Evolutionary conservation across 1,140 invertebrate genomes (phyloP), one percentile per base, ranked within the genome.

Genomic region (Drosophila melanica): DNA sequence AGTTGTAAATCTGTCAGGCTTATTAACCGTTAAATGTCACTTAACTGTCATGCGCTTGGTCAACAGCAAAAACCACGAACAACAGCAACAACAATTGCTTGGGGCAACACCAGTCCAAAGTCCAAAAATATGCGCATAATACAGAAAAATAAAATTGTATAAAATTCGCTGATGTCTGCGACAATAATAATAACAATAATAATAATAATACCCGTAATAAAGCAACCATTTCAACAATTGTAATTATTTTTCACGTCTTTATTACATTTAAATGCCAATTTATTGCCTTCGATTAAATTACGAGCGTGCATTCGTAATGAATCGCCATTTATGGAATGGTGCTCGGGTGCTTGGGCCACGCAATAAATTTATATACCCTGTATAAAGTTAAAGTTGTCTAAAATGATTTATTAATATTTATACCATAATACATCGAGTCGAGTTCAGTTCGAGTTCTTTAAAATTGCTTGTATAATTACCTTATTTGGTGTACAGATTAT

Each of bases 21-120:
- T 89, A 89, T 89, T 89, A 89, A 90, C 84, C 84, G 80, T 89
- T 89, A 89, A 89, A 90, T 84, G 84, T 89, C 84, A 89, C 85
- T 89, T 90, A 90, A 84, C 80, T 89, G 84, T 84, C 84, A 89
- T 79, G 70, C 66, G 73, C 41, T 67, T 73, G 82, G 84, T 53
- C 79, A 54, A 81, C 57, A 68, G 18, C 58, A 57, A 9, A 41
- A 54, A 14, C 30, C 30, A 33, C 6, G 27, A 53, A 44, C 27
- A 58, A 42, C 71, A 72, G 20, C 71, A 72, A 14, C 69, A 57
- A 45, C 60, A 66, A 16, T 23, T 27, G 62, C 42, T 39, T n/a
- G 42, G n/a, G 37, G 39, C 0, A 12, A 9, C 51, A 47, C 58
- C 20, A 70, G 65, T 82, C 75, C 59, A 42, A 45, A 66, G n/a